These are phyloP conservation scores for Parauchenoglanis punctatus DNA, from an alignment of 2,797 vertebrate genomes.

Conservation along the genomic window DNA sequence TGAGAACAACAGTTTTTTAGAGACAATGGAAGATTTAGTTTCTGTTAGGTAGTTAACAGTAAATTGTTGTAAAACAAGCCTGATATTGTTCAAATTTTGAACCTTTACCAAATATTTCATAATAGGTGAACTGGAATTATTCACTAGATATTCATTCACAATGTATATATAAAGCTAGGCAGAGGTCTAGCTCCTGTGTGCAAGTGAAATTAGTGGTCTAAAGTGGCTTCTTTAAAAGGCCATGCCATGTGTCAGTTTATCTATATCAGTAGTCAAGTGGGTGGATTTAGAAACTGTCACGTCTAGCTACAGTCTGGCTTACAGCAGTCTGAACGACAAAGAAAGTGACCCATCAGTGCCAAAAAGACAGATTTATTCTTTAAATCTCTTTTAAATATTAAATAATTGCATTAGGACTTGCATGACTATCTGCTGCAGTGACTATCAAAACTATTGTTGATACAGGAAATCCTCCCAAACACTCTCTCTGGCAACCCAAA, in stretches of 20 bases:
- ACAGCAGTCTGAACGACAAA: not conserved
- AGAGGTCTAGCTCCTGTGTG: not conserved
- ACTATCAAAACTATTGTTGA: not conserved
- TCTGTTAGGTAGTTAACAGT: not conserved
- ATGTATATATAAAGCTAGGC: not conserved
- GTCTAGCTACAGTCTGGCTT: not conserved
- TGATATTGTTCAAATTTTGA: not conserved
- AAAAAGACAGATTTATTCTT: not conserved
- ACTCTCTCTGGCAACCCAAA: not conserved
- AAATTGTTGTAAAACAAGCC: not conserved
- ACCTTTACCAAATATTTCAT: not conserved
- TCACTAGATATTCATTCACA: not conserved
- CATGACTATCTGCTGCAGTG: not conserved
- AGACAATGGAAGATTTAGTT: not conserved
- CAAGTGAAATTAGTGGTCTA: not conserved
- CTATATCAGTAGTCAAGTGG: constrained; percentile 13
- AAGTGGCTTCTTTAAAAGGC: constrained; percentile 10
- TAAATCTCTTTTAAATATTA: not conserved
- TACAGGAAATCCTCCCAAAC: not conserved
- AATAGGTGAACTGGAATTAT: not conserved
- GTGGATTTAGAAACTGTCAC: constrained; percentile 16
- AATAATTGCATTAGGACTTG: not conserved
- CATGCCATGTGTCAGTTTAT: constrained; percentile 16
- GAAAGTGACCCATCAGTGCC: not conserved
- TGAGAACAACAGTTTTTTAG: not conserved